These are phyloP conservation scores for Neuroterus valhalla DNA, from an alignment of 1,140 invertebrate genomes.

Conservation along the genomic window DNA sequence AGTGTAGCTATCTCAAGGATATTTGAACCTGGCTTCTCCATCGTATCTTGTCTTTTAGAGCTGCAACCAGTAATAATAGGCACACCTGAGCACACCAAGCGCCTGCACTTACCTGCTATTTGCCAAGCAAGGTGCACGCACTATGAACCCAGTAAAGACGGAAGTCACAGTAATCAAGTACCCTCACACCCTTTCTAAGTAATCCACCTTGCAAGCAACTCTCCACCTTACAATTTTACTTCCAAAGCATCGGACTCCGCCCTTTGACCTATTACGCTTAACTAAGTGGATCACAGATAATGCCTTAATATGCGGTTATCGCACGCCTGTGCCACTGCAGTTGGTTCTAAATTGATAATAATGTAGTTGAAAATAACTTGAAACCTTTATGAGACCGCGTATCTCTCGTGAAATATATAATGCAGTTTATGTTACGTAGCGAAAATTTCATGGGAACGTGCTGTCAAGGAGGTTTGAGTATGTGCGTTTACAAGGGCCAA, in stretches of 20 bases:
- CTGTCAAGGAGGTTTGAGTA: neutral
- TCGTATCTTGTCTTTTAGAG: constrained; percentile 30
- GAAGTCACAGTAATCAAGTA: constrained; percentile 32
- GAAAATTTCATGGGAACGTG: neutral
- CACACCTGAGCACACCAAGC: constrained; percentile 31
- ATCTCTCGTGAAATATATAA: neutral
- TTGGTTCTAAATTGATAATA: constrained; percentile 12
- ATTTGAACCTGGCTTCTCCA: constrained; percentile 20
- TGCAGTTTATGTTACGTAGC: neutral
- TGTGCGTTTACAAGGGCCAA: neutral
- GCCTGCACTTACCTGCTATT: constrained; percentile 30
- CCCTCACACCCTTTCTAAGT: constrained; percentile 28
- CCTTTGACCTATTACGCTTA: constrained; percentile 29
- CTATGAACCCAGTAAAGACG: constrained; percentile 32
- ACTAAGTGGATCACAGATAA: constrained; percentile 21
- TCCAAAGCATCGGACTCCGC: constrained; percentile 7
- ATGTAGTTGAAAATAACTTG: constrained; percentile 10
- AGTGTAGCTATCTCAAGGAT: constrained; percentile 17
- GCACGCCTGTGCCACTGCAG: neutral
- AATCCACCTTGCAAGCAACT: constrained; percentile 16
- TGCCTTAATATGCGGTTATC: constrained; percentile 18
- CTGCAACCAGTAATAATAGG: constrained; percentile 24
- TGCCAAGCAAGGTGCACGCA: constrained; percentile 20
- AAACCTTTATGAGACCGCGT: constrained; percentile 1
- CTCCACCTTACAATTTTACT: constrained; percentile 1